Evolutionary conservation across 2,113 vertebrate species (phyloP).

Genomic region (Choloepus hoffmanni): DNA sequence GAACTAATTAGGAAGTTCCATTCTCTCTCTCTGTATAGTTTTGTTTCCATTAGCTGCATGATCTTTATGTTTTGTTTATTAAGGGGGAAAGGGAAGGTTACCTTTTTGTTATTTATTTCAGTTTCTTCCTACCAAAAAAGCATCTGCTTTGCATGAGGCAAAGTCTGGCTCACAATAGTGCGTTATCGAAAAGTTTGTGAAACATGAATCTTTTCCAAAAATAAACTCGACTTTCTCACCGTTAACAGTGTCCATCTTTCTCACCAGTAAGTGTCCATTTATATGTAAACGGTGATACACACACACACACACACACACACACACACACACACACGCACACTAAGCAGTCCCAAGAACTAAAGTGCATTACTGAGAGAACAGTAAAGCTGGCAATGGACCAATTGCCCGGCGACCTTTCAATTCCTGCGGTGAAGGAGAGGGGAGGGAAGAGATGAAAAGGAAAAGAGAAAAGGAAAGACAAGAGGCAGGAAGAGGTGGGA

Average conservation of each 20-base stretch:
- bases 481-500: slow-evolving; percentile 15
- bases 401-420: background rate
- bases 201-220: slow-evolving; percentile 53
- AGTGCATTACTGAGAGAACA: background rate
- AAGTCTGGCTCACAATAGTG: background rate
- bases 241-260: background rate
- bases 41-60: background rate
- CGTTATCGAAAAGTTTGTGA: background rate
- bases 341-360: background rate
- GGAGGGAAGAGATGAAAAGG: background rate
- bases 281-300: too few relatives aligned
- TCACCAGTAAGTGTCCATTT: too few relatives aligned
- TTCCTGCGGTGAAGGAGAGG: background rate
- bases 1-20: background rate
- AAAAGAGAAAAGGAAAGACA: background rate
- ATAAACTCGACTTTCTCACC: background rate
- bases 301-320: too few relatives aligned
- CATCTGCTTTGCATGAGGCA: background rate
- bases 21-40: background rate
- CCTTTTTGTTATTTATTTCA: background rate
- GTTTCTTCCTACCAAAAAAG: background rate
- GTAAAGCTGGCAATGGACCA: background rate
- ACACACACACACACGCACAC: background rate
- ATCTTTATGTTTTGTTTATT: slow-evolving; percentile 14
- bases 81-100: background rate